phyloP scores from a whole-genome alignment of 1,140 invertebrate species.

The Eupeodes corollae region DNA sequence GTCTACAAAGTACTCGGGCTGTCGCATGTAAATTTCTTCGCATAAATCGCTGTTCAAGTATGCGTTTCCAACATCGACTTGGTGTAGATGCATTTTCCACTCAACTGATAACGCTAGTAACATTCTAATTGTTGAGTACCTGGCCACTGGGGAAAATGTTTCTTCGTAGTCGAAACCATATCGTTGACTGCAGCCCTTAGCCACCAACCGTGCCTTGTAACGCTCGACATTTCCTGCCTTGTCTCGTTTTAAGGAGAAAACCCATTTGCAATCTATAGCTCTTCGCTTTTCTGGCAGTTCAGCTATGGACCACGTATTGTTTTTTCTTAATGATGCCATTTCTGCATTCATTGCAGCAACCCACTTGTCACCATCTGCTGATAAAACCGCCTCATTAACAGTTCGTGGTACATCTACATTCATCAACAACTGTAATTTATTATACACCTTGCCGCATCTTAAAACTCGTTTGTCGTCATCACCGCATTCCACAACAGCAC shows the following conservation, averaged over 20 bases:
- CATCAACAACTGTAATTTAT: too few species aligned
- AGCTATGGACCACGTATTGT: slow-evolving; percentile 25
- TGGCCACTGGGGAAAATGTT: slow-evolving; percentile 19
- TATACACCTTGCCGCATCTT: too few species aligned
- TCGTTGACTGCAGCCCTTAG: slow-evolving; percentile 21
- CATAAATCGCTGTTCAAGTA: slow-evolving; percentile 33
- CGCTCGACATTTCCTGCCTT: slow-evolving; percentile 20
- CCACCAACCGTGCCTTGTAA: slow-evolving; percentile 25
- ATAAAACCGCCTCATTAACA: slow-evolving; percentile 9
- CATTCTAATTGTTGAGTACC: slow-evolving; percentile 6
- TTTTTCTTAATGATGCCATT: slow-evolving; percentile 20
- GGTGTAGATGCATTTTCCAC: slow-evolving; percentile 13
- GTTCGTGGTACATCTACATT: too few species aligned
- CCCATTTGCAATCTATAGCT: slow-evolving; percentile 32
- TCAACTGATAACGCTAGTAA: slow-evolving; percentile 1
- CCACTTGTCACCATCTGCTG: slow-evolving; percentile 11
- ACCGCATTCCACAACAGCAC: too few species aligned
- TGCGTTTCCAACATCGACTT: slow-evolving; percentile 29
- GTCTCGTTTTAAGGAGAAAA: slow-evolving; percentile 32
- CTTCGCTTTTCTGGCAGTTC: slow-evolving; percentile 13
- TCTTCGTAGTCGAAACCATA: slow-evolving; percentile 23
- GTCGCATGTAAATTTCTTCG: slow-evolving; percentile 29
- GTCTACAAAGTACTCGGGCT: neutral
- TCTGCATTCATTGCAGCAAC: slow-evolving; percentile 22
- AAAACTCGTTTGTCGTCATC: too few species aligned